Evolutionary conservation across 2,797 vertebrate species (phyloP), one percentile per base, ranked within the genome.

Genomic region (Vultur gryphus): DNA sequence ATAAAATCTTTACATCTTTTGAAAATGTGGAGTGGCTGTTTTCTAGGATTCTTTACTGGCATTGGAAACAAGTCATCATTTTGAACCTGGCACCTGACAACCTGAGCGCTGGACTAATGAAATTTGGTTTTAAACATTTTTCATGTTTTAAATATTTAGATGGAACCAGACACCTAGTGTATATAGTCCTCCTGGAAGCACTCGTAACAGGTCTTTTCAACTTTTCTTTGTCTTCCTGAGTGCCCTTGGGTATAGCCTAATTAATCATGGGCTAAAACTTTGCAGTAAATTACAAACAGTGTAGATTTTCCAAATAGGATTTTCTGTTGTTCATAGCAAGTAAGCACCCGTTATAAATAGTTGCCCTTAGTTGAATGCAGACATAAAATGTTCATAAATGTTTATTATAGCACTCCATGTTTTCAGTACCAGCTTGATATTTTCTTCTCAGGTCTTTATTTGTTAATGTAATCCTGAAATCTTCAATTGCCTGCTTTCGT

Each of bases 401-500:
- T 83, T 90, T 87, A 89, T 62, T 76, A 49, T 29, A 89, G 21
- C 37, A 24, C 29, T 89, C 24, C 1, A 17, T 57, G 49, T 84
- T 88, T 72, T 91, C 71, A 86, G 77, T 59, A 76, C 37, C 76
- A 83, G n/a, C 41, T 90, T 78, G 55, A 19, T 90, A 57, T 58
- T 91, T 85, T 89, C 80, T 91, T 65, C 44, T 78, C 26, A 17
- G 7, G 61, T 86, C 78, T 82, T 92, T 78, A 70, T 64, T 75
- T 90, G 52, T 37, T 85, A 73, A 52, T 77, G 23, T 55, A 95
- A 81, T 94, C 80, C 78, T 88, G 83, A 81, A 96, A 92, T 78
- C 84, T 94, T 90, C 87, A 96, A 86, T 95, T 97, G 67, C 57
- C 41, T 57, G 5, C 89, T 86, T 85, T 94, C 80, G 61, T 90